Evolutionary conservation across 53 echinoderm and acorn worm genomes (phyloP).

Genomic region (Stichopus horrens): DNA sequence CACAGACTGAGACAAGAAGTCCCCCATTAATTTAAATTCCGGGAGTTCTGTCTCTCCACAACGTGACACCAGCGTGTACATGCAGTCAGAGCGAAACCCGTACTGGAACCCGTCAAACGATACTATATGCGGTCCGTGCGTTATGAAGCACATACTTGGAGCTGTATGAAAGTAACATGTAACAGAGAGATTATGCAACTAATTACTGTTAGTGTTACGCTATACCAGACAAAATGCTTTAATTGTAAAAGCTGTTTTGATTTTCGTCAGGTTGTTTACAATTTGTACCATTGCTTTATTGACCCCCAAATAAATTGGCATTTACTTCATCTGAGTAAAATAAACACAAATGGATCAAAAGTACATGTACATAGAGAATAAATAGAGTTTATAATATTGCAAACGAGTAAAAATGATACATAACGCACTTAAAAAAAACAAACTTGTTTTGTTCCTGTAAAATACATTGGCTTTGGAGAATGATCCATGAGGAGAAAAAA

Average conservation of each 20-base stretch:
- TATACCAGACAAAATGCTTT: not conserved
- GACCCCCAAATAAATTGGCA: too few relatives aligned
- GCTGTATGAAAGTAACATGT: not conserved
- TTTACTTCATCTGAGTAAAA: too few relatives aligned
- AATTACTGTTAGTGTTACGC: not conserved
- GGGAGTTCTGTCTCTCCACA: conserved; percentile 31
- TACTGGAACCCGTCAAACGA: conserved; percentile 21
- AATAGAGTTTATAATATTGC: too few relatives aligned
- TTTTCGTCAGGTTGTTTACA: not conserved
- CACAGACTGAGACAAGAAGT: not conserved
- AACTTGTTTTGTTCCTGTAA: too few relatives aligned
- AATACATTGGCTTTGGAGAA: too few relatives aligned
- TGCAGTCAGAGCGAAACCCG: conserved; percentile 30
- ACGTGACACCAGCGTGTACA: conserved; percentile 23
- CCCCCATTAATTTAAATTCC: conserved; percentile 10
- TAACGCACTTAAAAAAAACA: too few relatives aligned
- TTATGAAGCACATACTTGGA: conserved; percentile 31
- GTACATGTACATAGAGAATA: too few relatives aligned
- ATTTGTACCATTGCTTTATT: too few relatives aligned
- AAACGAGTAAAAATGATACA: too few relatives aligned
- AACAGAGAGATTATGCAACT: not conserved
- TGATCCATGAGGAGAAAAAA: too few relatives aligned
- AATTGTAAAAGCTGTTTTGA: not conserved
- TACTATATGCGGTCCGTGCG: conserved; percentile 33
- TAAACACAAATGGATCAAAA: too few relatives aligned